A percentile compares a stretch with the other conserved stretches of the same genome.
Conservation (phyloP, 37 sponge, comb jelly and placozoan species). For the Eunapius fragilis region DNA sequence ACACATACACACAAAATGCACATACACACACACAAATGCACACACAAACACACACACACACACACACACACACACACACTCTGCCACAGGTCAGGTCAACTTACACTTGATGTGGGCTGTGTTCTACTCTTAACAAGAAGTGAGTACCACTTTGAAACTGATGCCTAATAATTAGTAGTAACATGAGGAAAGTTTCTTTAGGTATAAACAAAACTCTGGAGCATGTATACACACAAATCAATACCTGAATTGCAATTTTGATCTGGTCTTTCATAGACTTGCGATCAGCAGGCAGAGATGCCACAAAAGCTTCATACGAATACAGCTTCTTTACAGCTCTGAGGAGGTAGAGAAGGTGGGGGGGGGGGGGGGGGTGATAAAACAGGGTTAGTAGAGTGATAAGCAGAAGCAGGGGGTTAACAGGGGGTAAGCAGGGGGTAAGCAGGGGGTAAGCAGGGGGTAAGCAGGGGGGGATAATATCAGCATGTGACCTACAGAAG, state of each 20-base stretch:
- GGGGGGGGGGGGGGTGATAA: neutral
- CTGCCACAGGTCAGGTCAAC: neutral
- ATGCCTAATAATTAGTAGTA: neutral
- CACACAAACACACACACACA: too few species aligned
- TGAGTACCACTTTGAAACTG: neutral
- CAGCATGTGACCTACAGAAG: neutral
- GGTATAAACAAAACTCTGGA: too few species aligned
- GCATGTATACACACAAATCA: too few species aligned
- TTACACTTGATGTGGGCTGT: neutral
- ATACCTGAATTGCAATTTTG: neutral
- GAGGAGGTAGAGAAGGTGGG: neutral
- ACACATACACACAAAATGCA: neutral
- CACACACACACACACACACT: too few species aligned
- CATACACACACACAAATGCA: too few species aligned
- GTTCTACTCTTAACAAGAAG: neutral
- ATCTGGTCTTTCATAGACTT: neutral
- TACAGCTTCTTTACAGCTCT: neutral
- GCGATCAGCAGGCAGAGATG: neutral
- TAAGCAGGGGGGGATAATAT: too few species aligned
- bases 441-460: too few species aligned
- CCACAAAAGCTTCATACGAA: neutral
- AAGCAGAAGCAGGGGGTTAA: too few species aligned
- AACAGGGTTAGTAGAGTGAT: too few species aligned
- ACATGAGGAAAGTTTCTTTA: too few species aligned
- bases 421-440: too few species aligned